Evolutionary conservation across 2,888 invertebrate species (phyloP).

Genomic region (Melinopterus prodromus): DNA sequence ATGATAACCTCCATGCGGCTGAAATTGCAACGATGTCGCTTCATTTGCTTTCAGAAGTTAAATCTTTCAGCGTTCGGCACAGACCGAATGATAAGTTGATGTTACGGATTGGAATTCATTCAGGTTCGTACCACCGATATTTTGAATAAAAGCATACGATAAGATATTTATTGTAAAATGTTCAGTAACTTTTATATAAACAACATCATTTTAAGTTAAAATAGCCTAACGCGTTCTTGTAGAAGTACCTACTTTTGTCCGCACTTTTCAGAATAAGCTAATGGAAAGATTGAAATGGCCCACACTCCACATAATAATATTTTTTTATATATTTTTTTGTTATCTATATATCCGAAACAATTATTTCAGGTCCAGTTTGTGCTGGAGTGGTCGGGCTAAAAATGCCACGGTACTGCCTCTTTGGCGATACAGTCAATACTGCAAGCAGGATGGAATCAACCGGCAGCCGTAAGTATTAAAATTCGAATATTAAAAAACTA

Average conservation of each 20-base stretch:
- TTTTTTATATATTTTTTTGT: not conserved
- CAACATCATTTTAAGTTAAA: too few species aligned
- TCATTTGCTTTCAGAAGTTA: conserved; percentile 82
- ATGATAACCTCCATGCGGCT: conserved; percentile 89
- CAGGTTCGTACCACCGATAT: conserved; percentile 64
- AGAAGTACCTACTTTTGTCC: not conserved
- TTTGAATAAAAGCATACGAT: not conserved
- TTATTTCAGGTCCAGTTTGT: conserved; percentile 79
- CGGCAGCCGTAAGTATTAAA: conserved; percentile 71
- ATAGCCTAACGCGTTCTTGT: too few species aligned
- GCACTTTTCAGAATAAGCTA: not conserved
- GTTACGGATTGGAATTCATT: conserved; percentile 90
- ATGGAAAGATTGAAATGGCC: not conserved
- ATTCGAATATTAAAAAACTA: conserved; percentile 5
- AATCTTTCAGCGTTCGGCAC: conserved; percentile 88
- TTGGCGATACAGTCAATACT: conserved; percentile 94
- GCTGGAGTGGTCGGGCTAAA: conserved; percentile 92
- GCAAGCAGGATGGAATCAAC: conserved; percentile 89
- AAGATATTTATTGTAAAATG: not conserved
- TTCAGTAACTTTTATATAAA: too few species aligned
- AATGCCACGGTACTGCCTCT: conserved; percentile 93
- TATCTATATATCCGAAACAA: conserved; percentile 16
- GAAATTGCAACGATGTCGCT: conserved; percentile 95
- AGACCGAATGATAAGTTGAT: conserved; percentile 84
- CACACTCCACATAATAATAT: not conserved